A percentile compares a stretch with the other conserved stretches of the same genome.
phyloP scores from a whole-genome alignment of 2,797 vertebrate genomes.

The Coluber constrictor region DNA sequence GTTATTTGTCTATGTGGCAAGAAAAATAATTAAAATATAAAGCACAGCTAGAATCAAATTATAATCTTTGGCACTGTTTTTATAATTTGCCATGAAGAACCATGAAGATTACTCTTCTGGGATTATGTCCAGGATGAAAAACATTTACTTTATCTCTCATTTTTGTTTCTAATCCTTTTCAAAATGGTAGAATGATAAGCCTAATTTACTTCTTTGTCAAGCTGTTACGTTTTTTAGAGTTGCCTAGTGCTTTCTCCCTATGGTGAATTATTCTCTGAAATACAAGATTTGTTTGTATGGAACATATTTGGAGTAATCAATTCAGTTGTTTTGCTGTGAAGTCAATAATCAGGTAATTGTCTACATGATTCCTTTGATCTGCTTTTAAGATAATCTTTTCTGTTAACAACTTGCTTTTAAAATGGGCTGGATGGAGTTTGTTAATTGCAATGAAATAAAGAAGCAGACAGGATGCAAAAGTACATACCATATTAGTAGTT shows the following conservation, averaged over 20 bases:
- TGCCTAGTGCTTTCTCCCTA: constrained; percentile 27
- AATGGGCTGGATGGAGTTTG: constrained; percentile 9
- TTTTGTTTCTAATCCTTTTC: constrained; percentile 51
- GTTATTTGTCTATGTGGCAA: constrained; percentile 61
- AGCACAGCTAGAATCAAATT: constrained; percentile 58
- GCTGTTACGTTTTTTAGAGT: constrained; percentile 43
- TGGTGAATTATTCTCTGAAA: constrained; percentile 57
- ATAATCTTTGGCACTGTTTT: constrained; percentile 49
- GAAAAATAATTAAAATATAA: constrained; percentile 65
- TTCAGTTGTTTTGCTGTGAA: constrained; percentile 39
- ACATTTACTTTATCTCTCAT: constrained; percentile 50
- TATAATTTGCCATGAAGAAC: constrained; percentile 51
- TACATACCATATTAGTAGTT: constrained; percentile 35
- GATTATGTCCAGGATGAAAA: constrained; percentile 54
- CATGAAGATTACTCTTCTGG: constrained; percentile 49
- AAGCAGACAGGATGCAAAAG: constrained; percentile 38
- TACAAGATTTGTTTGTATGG: constrained; percentile 36
- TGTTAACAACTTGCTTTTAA: constrained; percentile 37
- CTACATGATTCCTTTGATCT: constrained; percentile 39
- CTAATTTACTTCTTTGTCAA: constrained; percentile 61
- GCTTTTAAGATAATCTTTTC: constrained; percentile 34
- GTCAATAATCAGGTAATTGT: constrained; percentile 41
- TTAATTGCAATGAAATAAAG: constrained; percentile 40
- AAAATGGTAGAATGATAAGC: constrained; percentile 51
- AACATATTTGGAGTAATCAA: constrained; percentile 40